Base-by-base conservation (phyloP, 1,140 invertebrate species). In the Pseudomyrmex cubaensis region DNA sequence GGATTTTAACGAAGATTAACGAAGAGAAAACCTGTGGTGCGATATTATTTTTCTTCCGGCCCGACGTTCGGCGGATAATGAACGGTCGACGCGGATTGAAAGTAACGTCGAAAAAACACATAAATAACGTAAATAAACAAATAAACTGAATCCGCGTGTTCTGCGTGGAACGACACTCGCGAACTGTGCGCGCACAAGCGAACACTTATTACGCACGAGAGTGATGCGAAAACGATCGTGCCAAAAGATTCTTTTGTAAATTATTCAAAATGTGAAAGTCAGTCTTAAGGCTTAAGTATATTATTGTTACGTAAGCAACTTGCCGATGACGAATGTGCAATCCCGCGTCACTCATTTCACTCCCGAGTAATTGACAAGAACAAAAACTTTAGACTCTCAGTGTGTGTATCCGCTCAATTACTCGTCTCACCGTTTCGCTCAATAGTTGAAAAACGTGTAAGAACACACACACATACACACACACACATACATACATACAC, bases 211-310 rank as follows among this genome's bases (percentile, higher is more conserved):
- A 9, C 50, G 35, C 35, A 35, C 35, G 35, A 35, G 25, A 12
- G 25, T 0, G 17, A 77, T 77, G 20, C 50, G 44, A 35, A 70
- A 69, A 70, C 44, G 69, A 57, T 78, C 48, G 48, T 57, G 62
- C 50, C 52, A 78, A 25, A 25, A 78, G 8, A 15, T 78, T 78
- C 35, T 78, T 78, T 59, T 70, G 20, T 69, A 25, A 78, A 35
- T 35, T 35, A 35, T 35, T 78, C 57, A 17, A 70, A 57, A 57
- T 56, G 9, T n/a, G 64, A 69, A 25, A 57, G 2, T 46, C 35
- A 59, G 7, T 17, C 13, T 35, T 35, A 35, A 35, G 35, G 35
- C 35, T 35, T 35, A 35, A 35, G 5, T 35, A 7, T 35, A 35
- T 20, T 20, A 35, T 35, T 35, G 35, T 35, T 35, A 35, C 35